Base-by-base conservation (phyloP, 2,888 invertebrate species). In the Leptopilina myrica region DNA sequence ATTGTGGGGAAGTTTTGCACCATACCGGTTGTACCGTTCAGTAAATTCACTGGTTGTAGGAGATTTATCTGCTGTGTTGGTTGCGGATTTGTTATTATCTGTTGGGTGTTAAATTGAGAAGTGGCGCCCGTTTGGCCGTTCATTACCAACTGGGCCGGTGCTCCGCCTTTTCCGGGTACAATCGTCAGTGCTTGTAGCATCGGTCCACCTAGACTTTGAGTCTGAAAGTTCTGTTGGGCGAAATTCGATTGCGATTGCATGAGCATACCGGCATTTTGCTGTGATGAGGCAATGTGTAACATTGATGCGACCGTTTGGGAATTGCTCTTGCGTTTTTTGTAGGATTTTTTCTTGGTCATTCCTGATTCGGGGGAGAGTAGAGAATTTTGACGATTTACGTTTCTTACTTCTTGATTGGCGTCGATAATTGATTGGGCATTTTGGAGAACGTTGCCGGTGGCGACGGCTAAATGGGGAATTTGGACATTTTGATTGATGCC, bases 31-130 rank as follows among this genome's bases (percentile, higher is more conserved):
- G 94, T 92, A 75, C 95, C 94, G 78, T 96, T 96, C 80, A 96
- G 94, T 82, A 97, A 92, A 92, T 97, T 97, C 53, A 97, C 96
- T 0, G 97, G 97, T 89, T 97, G 97, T 2, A 96, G 91, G 65
- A 97, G 92, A 90, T 96, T 95, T 53, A 95, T 96, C 89, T 96
- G 95, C 82, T 93, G 93, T 1, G 91, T 83, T 1, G 91, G 91
- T 76, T 91, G 91, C 6, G 91, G 87, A 80, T 92, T 92, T 9
- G 96, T 93, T 80, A 96, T 95, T 73, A 95, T 93, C 87, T 95
- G 95, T 88, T 95, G 95, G 5, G 95, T 93, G 75, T 94, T 94
- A 88, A 94, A 94, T 86, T 94, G 94, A 0, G 94, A 89, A 80
- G 93, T 93, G 1, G 94, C 92, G 20, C 92, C 91, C 0, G 90